phyloP scores from a whole-genome alignment of 2,888 invertebrate genomes.

The Tipula unca region DNA sequence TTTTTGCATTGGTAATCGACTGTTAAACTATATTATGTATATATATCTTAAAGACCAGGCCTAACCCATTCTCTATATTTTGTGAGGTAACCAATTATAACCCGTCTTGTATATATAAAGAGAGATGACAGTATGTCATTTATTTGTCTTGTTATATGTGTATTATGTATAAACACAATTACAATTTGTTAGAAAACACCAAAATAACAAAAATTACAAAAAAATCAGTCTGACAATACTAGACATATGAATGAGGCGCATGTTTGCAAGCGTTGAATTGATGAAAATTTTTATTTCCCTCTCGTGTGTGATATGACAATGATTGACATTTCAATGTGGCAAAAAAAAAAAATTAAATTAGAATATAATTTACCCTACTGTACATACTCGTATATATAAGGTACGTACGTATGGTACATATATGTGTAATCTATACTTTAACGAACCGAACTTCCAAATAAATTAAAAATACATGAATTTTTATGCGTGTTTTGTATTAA shows the following conservation, averaged over 20 bases:
- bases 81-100: conserved; percentile 1
- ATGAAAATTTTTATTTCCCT: background rate
- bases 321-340: conserved; percentile 8
- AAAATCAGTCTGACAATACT: background rate
- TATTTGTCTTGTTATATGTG: background rate
- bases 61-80: background rate
- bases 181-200: background rate
- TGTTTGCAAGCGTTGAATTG: background rate
- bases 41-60: background rate
- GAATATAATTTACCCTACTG: background rate
- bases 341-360: background rate
- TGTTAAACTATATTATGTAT: background rate
- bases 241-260: background rate
- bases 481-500: conserved; percentile 3
- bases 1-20: background rate
- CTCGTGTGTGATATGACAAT: background rate
- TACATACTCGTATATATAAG: background rate
- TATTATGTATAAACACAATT: background rate
- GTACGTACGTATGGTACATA: background rate
- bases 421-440: background rate
- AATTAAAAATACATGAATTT: background rate
- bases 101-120: background rate
- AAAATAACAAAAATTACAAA: background rate
- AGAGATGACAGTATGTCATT: background rate
- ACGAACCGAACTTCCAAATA: background rate